phyloP scores from a whole-genome alignment of 2,888 invertebrate species.

The Lamellibrachia satsuma region DNA sequence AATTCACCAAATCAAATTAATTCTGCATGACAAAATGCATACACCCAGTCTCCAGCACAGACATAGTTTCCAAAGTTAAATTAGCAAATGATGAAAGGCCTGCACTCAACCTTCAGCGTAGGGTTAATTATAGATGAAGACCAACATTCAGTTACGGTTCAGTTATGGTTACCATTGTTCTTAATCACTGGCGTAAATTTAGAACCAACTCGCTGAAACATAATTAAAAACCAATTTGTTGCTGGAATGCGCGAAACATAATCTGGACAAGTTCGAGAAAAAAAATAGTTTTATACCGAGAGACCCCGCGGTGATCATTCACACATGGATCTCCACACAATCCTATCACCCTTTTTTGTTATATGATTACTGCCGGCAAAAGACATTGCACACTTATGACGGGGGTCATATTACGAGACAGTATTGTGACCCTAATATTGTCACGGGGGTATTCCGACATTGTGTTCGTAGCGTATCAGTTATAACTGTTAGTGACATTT shows the following conservation, averaged over 20 bases:
- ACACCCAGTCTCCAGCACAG: background rate
- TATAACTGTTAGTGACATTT: background rate
- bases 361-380: background rate
- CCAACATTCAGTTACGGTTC: background rate
- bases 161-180: background rate
- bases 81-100: background rate
- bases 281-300: background rate
- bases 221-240: conserved; percentile 13
- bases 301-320: background rate
- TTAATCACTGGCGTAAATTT: background rate
- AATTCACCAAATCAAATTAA: too few relatives aligned
- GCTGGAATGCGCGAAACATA: background rate
- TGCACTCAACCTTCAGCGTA: background rate
- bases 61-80: background rate
- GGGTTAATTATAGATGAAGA: background rate
- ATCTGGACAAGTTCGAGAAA: background rate
- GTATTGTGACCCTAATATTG: background rate
- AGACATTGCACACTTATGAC: background rate
- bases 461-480: background rate
- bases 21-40: too few relatives aligned
- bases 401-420: background rate
- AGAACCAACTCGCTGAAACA: background rate
- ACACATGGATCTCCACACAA: background rate
- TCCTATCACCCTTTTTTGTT: background rate
- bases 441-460: background rate